Evolutionary conservation across 1,140 invertebrate species (phyloP), one percentile per base, ranked within the genome.

Genomic region (Diabrotica undecimpunctata): DNA sequence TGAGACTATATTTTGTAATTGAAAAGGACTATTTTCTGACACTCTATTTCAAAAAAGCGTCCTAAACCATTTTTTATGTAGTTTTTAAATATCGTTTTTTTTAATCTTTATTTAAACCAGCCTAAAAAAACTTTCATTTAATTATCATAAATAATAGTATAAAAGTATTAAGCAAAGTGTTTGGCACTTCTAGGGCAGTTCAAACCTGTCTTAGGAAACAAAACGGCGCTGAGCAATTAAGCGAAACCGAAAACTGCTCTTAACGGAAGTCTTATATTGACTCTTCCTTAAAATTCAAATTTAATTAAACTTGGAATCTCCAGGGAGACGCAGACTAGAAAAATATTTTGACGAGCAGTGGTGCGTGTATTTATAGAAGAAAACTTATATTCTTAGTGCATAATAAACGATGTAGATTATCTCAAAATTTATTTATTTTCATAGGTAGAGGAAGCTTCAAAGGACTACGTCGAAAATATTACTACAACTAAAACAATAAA

Each of bases 241-340:
- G 41, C 41, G 41, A 10, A 46, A 46, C 41, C 41, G 8, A 46
- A 46, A 46, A 46, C 41, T 46, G 41, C 41, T 46, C 41, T 46
- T 36, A 25, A 25, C 25, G 13, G 54, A 55, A 55, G 54, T 36
- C 54, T 36, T 36, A 55, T 55, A 55, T 55, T 55, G 54, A 55
- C 54, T 25, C 14, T 55, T 25, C 12, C 8, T 11, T 36, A 36
- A 55, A 55, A 55, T 55, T 55, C 54, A 13, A 55, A 55, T 55
- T 55, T 55, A 55, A 55, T 55, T 55, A 55, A 55, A 55, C 14
- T 55, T 55, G 9, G 10, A 14, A 13, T 55, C 54, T 12, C 14
- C 12, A 55, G 35, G 9, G 13, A 55, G 13, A 55, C 9, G 35
- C 2, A 55, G 54, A 25, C 12, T n/a, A 46, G n/a, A 46, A 46